A percentile compares a stretch with the other conserved stretches of the same genome.
Evolutionary conservation across 2,888 invertebrate species (phyloP).

Genomic region (Notodromas monacha): DNA sequence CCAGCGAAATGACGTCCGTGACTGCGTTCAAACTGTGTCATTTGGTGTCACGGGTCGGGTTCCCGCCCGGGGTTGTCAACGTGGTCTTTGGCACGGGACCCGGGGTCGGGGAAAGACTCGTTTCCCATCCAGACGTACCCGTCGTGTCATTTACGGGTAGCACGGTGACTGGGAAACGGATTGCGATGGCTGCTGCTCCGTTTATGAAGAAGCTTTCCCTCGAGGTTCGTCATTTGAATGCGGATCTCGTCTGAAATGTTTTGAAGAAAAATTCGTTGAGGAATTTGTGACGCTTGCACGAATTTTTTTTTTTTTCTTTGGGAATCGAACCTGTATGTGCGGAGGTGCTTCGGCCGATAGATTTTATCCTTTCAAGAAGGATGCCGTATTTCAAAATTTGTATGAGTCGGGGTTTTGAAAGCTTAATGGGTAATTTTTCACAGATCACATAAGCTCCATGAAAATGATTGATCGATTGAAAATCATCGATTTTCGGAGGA

Average conservation of each 20-base stretch:
- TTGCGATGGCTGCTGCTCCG: conserved; percentile 16
- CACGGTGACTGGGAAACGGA: conserved; percentile 17
- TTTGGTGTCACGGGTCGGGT: too few species aligned
- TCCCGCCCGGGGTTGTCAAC: conserved; percentile 22
- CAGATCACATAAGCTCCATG: too few species aligned
- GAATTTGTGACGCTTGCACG: neutral
- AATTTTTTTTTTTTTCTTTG: too few species aligned
- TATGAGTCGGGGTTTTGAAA: too few species aligned
- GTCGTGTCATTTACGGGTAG: conserved; percentile 23
- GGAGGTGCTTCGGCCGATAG: too few species aligned
- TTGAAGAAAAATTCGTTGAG: neutral
- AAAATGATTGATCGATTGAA: too few species aligned
- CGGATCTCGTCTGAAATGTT: neutral
- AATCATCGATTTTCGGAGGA: too few species aligned
- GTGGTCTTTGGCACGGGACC: conserved; percentile 22
- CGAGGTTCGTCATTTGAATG: conserved; percentile 15
- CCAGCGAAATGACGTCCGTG: conserved; percentile 23
- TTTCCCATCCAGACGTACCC: conserved; percentile 19
- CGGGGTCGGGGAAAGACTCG: conserved; percentile 19
- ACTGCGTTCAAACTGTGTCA: conserved; percentile 21
- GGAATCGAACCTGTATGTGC: too few species aligned
- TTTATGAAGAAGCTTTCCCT: conserved; percentile 21
- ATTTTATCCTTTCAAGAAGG: too few species aligned
- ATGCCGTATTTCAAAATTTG: too few species aligned
- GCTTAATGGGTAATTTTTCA: too few species aligned